Evolutionary conservation across 2,888 invertebrate genomes (phyloP), one percentile per base, ranked within the genome.

Genomic region (Hypomecis punctinalis): DNA sequence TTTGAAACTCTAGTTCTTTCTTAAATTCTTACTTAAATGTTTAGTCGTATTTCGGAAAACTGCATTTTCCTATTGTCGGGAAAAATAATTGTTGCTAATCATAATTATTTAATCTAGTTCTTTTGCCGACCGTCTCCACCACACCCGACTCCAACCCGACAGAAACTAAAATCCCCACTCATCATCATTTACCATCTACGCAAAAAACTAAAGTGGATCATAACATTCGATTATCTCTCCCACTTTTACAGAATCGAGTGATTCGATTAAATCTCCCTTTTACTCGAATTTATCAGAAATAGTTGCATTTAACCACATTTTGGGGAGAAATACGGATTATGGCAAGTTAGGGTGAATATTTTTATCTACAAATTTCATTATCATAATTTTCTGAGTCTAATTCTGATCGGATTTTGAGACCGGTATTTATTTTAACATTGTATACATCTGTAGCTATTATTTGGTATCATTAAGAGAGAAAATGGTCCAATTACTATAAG

Each of bases 211-310:
- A 83, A 88, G 80, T 81, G 81, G 76, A 82, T 83, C 78, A 75
- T 79, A 81, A 82, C 83, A 90, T 85, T 84, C 82, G 81, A 89
- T 90, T 88, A 89, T 83, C 72, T 77, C 72, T 76, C 75, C 69
- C 70, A 75, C 72, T 74, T 60, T 73, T 65, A 69, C 73, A 71
- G 68, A 69, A 63, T 64, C 70, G 47, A 57, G 52, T 80, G 78
- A 91, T 91, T 88, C 79, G 84, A 91, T 91, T 91, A 90, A 75
- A 82, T 67, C 79, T 82, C 90, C 90, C 88, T 88, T 82, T 83
- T 81, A 83, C 85, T 82, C 76, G 84, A 84, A 86, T 90, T 88
- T 86, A 82, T 81, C 80, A 77, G 80, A 83, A 88, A 88, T 86
- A 88, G 88, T 86, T 84, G 80, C 79, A 81, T 84, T 86, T 86